A percentile compares a stretch with the other conserved stretches of the same genome.
These are phyloP conservation scores for Trichosurus vulpecula DNA, from an alignment of 2,797 vertebrate genomes.

Conservation along the genomic window DNA sequence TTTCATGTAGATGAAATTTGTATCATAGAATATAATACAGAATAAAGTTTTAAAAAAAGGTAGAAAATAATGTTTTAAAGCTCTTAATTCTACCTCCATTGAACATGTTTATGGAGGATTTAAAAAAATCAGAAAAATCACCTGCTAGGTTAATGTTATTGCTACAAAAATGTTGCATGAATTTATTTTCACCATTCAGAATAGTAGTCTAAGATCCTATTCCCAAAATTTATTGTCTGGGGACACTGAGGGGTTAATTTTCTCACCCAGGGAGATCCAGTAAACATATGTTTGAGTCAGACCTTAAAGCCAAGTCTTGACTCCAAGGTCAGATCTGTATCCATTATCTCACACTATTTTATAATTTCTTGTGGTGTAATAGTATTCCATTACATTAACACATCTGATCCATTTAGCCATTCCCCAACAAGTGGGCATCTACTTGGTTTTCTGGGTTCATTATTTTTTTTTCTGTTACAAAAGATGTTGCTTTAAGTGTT, in stretches of 20 bases:
- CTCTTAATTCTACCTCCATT: not conserved
- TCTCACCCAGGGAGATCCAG: too few relatives aligned
- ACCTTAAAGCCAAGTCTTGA: too few relatives aligned
- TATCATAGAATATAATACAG: not conserved
- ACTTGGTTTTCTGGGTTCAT: too few relatives aligned
- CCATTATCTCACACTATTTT: too few relatives aligned
- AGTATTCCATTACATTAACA: too few relatives aligned
- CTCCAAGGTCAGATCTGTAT: too few relatives aligned
- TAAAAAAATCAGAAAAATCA: not conserved
- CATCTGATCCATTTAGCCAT: too few relatives aligned
- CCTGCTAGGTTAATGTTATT: not conserved
- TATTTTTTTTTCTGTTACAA: too few relatives aligned
- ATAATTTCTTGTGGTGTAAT: too few relatives aligned
- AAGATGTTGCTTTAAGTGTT: too few relatives aligned
- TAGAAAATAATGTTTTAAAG: not conserved
- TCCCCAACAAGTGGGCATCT: too few relatives aligned
- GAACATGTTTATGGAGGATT: not conserved
- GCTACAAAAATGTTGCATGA: not conserved
- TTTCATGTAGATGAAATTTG: not conserved
- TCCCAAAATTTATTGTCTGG: not conserved
- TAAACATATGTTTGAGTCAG: too few relatives aligned
- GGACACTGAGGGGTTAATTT: not conserved
- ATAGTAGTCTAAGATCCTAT: not conserved
- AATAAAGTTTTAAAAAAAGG: not conserved
- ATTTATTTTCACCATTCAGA: not conserved